Evolutionary conservation across 2,888 invertebrate species (phyloP).

Genomic region (Mimumesa dahlbomi): DNA sequence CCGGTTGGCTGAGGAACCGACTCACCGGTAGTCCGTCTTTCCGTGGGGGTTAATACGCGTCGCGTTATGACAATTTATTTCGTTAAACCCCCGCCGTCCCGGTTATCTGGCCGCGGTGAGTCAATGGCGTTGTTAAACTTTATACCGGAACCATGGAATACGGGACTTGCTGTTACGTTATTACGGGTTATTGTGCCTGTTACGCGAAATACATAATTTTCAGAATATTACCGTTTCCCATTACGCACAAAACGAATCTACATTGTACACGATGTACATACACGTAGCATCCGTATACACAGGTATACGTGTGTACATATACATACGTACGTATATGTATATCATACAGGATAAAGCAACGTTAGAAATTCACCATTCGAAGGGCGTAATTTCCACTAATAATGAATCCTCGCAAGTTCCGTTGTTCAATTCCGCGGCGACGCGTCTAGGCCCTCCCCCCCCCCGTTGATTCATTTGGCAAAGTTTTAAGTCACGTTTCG

Average conservation of each 20-base stretch:
- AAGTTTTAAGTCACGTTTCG: constrained; percentile 57
- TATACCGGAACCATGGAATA: constrained; percentile 7
- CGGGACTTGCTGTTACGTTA: constrained; percentile 26
- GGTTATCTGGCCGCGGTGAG: constrained; percentile 36
- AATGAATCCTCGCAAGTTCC: too few relatives aligned
- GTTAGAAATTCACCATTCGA: too few relatives aligned
- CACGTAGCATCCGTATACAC: too few relatives aligned
- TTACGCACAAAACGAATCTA: constrained; percentile 9
- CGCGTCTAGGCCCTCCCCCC: too few relatives aligned
- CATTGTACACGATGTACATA: too few relatives aligned
- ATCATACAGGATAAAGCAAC: too few relatives aligned
- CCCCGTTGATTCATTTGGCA: too few relatives aligned
- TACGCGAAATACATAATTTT: constrained; percentile 39
- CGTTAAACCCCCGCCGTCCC: not conserved
- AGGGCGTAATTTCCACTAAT: too few relatives aligned
- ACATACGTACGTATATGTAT: too few relatives aligned
- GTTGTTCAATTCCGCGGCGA: too few relatives aligned
- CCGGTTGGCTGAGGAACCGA: not conserved
- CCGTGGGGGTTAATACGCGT: constrained; percentile 45
- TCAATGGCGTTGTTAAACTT: constrained; percentile 56
- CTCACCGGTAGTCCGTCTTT: constrained; percentile 1
- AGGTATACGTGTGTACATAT: too few relatives aligned
- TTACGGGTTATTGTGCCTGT: constrained; percentile 40
- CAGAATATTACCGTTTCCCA: too few relatives aligned
- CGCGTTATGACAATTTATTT: constrained; percentile 54